Evolutionary conservation across 2,797 vertebrate species (phyloP).

Genomic region (Coracias cyanogaster): DNA sequence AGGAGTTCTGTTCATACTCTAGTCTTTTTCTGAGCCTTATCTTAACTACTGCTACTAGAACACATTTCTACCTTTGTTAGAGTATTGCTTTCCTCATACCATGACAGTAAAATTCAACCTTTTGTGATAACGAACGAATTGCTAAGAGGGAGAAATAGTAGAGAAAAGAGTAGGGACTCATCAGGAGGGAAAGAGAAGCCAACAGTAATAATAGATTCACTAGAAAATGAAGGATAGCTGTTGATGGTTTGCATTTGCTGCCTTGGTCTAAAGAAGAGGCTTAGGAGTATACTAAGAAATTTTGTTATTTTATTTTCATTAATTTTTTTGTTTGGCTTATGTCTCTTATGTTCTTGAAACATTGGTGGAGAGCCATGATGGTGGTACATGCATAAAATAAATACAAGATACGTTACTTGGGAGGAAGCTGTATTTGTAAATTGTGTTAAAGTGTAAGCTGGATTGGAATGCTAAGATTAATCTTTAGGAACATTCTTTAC

Average conservation of each 20-base stretch:
- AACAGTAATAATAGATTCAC: background rate
- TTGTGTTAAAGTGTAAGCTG: background rate
- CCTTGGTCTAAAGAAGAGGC: background rate
- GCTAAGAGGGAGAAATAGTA: background rate
- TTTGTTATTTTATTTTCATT: background rate
- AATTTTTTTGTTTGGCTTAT: background rate
- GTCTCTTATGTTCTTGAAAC: background rate
- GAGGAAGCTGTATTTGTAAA: background rate
- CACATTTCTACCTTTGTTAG: background rate
- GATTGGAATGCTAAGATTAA: background rate
- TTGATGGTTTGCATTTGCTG: background rate
- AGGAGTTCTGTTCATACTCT: background rate
- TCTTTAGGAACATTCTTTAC: background rate
- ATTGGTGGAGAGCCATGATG: background rate
- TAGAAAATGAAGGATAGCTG: background rate
- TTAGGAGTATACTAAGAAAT: background rate
- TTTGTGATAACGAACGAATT: background rate
- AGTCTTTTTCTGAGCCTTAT: background rate
- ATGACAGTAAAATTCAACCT: background rate
- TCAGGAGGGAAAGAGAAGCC: background rate
- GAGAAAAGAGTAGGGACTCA: background rate
- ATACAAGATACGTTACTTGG: background rate
- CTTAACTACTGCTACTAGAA: background rate
- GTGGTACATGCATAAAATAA: background rate
- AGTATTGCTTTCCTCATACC: background rate